phyloP scores from a whole-genome alignment of 2,113 vertebrate species.

The Ptilonorhynchus violaceus region DNA sequence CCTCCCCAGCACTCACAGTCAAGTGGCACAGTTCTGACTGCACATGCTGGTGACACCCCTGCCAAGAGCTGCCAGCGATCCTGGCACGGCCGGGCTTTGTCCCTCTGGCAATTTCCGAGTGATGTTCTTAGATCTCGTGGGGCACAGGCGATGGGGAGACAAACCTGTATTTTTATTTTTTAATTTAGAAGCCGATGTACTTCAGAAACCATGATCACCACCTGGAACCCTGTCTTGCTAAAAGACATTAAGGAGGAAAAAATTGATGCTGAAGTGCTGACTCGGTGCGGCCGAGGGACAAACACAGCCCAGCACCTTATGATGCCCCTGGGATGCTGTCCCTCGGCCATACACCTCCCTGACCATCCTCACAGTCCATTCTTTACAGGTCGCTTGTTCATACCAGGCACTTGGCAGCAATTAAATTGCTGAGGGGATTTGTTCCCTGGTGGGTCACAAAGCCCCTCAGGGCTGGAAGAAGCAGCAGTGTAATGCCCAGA shows the following conservation, averaged over 20 bases:
- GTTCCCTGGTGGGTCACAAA: neutral
- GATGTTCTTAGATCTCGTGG: neutral
- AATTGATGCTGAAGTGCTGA: neutral
- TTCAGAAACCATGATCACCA: neutral
- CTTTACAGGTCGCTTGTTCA: neutral
- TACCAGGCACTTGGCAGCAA: neutral
- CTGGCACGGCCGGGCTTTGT: neutral
- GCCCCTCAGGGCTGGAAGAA: neutral
- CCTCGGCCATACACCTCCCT: neutral
- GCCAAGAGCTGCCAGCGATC: neutral
- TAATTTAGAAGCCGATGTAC: neutral
- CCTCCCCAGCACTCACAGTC: neutral
- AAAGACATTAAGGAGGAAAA: neutral
- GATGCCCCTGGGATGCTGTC: neutral
- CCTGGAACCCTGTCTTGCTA: neutral
- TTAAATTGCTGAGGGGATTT: accelerated
- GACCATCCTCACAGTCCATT: accelerated
- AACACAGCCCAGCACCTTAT: neutral
- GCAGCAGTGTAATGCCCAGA: neutral
- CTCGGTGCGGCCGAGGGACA: neutral
- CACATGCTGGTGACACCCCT: neutral
- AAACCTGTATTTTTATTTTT: neutral
- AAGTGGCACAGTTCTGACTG: neutral
- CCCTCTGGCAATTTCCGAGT: neutral
- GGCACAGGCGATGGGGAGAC: neutral